Evolutionary conservation across 2,797 vertebrate species (phyloP), one percentile per base, ranked within the genome.

Genomic region (Pterois miles): DNA sequence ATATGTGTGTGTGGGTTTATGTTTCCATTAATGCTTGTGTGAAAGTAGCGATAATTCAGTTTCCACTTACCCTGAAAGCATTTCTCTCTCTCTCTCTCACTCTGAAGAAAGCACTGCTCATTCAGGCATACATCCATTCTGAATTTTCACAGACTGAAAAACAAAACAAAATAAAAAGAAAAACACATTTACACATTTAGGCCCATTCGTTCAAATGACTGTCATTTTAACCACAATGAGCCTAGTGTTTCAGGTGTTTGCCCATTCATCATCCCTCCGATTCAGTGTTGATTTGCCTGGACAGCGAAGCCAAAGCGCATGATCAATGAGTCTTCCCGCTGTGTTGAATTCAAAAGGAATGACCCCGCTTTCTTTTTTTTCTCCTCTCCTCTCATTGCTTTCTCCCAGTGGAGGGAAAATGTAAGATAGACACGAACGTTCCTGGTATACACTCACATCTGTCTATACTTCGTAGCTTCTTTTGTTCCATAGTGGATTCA

Each of bases 371-470:
- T 94, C 89, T 92, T 89, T 92, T 92, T 50, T 92, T 90, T 92
- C 91, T 87, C 92, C 90, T 93, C 89, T 91, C 90, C 88, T 91
- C 88, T 82, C 89, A 90, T 90, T 91, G 91, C 92, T 93, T 91
- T 92, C 93, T 93, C 92, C 93, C 93, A 93, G 93, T 94, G 93
- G 92, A 94, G 93, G 92, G 93, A 93, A 93, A 93, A 94, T 94
- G 93, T 94, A 93, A 93, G 93, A 94, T 90, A 90, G 91, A 92
- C 92, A 92, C 85, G 72, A 91, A 92, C 89, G 88, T 86, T 90
- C 89, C 88, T 91, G 89, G 91, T 93, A 90, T 89, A 93, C 91
- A 88, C 88, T 92, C 86, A 89, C 83, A 89, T 88, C 91, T 92
- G 87, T 93, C 91, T 89, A 78, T 90, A 88, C 91, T 81, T 84